Percentiles rank a stretch among this genome's conserved stretches.
These are phyloP conservation scores for Molossus alvarezi DNA, from an alignment of 2,797 vertebrate species.

Conservation along the genomic window DNA sequence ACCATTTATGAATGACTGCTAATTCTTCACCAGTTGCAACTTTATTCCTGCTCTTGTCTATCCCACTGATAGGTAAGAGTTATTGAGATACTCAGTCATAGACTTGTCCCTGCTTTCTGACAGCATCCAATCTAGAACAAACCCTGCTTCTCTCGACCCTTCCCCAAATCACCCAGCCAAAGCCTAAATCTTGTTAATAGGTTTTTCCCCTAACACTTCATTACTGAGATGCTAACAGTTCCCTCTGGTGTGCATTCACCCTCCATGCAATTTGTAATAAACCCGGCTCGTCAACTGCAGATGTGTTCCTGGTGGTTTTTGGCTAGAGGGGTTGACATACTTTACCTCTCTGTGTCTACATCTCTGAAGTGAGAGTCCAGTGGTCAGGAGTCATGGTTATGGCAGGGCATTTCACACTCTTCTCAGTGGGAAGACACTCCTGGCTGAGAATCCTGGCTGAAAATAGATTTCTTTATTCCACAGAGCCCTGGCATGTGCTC, in stretches of 20 bases:
- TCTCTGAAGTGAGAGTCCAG: neutral
- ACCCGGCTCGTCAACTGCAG: neutral
- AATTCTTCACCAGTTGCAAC: constrained; percentile 1
- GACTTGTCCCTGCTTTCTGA: neutral
- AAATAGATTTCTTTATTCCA: constrained; percentile 42
- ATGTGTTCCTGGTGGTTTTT: neutral
- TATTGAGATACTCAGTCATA: neutral
- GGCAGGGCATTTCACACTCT: neutral
- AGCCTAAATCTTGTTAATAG: neutral
- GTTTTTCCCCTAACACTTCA: neutral
- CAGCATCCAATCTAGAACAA: neutral
- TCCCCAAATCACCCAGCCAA: neutral
- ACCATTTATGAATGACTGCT: neutral
- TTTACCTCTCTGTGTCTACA: neutral
- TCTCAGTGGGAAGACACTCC: constrained; percentile 22
- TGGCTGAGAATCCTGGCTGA: constrained; percentile 24
- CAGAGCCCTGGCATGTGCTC: constrained; percentile 30
- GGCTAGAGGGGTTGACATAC: neutral
- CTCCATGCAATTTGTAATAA: neutral
- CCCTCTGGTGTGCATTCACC: neutral
- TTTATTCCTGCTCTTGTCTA: neutral
- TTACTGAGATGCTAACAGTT: neutral
- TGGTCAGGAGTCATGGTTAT: neutral
- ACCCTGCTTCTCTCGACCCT: neutral
- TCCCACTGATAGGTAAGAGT: neutral